Evolutionary conservation across 2,797 vertebrate species (phyloP).

Genomic region (Knipowitschia caucasica): DNA sequence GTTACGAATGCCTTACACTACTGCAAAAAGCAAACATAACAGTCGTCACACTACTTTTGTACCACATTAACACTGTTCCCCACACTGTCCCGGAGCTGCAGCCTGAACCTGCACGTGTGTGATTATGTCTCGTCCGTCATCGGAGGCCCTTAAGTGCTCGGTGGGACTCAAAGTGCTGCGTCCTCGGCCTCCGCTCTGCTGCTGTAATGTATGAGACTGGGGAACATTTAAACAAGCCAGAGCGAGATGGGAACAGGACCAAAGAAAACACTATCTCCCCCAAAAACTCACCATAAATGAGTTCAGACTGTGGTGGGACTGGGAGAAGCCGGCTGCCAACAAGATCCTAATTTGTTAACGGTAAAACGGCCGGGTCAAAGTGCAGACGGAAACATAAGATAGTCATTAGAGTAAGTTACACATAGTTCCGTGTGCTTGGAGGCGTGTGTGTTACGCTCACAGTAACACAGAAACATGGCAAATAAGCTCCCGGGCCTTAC

Average conservation of each 20-base stretch:
- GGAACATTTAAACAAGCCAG: conserved; percentile 67
- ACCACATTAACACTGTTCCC: too few relatives aligned
- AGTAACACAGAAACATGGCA: conserved; percentile 14
- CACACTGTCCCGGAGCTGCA: conserved; percentile 26
- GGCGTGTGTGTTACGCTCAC: conserved; percentile 1
- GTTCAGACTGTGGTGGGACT: conserved; percentile 45
- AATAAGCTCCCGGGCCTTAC: conserved; percentile 1
- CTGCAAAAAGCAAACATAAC: too few relatives aligned
- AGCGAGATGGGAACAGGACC: conserved; percentile 64
- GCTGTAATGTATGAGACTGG: conserved; percentile 64
- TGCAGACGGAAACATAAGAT: neutral
- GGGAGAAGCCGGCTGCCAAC: conserved; percentile 37
- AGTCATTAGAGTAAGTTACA: neutral
- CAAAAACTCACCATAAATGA: conserved; percentile 44
- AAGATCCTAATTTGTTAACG: conserved; percentile 29
- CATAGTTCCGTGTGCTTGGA: conserved; percentile 6
- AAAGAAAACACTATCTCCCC: conserved; percentile 69
- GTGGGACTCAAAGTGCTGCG: conserved; percentile 51
- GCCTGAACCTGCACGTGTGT: conserved; percentile 45
- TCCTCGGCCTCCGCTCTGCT: conserved; percentile 64
- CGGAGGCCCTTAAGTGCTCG: conserved; percentile 72
- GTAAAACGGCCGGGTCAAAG: neutral
- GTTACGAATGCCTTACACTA: too few relatives aligned
- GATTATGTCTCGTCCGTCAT: conserved; percentile 74
- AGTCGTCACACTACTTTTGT: too few relatives aligned